Percentiles rank a stretch among this genome's conserved stretches.
These are phyloP conservation scores for Euphydryas editha DNA, from an alignment of 2,888 invertebrate species.

Conservation along the genomic window DNA sequence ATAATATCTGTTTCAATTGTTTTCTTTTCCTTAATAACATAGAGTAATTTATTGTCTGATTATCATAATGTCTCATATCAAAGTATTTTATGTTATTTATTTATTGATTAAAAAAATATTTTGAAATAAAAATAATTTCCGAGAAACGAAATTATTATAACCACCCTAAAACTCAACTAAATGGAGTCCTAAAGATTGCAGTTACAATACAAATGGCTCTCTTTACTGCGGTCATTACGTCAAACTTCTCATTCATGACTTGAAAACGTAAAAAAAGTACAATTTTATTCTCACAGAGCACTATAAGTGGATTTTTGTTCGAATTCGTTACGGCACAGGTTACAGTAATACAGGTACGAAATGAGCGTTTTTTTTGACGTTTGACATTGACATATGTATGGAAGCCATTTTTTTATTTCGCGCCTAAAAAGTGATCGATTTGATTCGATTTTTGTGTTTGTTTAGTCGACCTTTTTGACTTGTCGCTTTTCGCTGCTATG, in stretches of 20 bases:
- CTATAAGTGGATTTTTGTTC: slow-evolving; percentile 53
- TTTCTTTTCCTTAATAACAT: too few relatives aligned
- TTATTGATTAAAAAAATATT: too few relatives aligned
- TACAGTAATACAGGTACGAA: slow-evolving; percentile 42
- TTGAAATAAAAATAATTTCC: not conserved
- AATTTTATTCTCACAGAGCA: slow-evolving; percentile 66
- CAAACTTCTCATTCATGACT: slow-evolving; percentile 70
- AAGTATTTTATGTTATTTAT: too few relatives aligned
- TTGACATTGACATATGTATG: slow-evolving; percentile 42
- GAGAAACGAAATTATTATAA: not conserved
- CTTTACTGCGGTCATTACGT: slow-evolving; percentile 75
- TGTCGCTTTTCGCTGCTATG: slow-evolving; percentile 53
- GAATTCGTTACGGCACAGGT: slow-evolving; percentile 66
- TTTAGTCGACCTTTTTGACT: slow-evolving; percentile 57
- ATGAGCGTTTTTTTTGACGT: slow-evolving; percentile 51
- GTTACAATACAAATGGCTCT: slow-evolving; percentile 73
- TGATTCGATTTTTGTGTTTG: slow-evolving; percentile 73
- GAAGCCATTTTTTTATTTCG: slow-evolving; percentile 50
- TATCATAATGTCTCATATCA: too few relatives aligned
- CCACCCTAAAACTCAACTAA: slow-evolving; percentile 36
- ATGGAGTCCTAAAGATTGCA: slow-evolving; percentile 53
- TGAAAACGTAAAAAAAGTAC: slow-evolving; percentile 50
- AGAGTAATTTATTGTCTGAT: too few relatives aligned
- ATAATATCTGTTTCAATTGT: too few relatives aligned
- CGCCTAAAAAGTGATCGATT: slow-evolving; percentile 70